These are phyloP conservation scores for Zosterops pallidus DNA, from an alignment of 2,113 vertebrate genomes.

Conservation along the genomic window DNA sequence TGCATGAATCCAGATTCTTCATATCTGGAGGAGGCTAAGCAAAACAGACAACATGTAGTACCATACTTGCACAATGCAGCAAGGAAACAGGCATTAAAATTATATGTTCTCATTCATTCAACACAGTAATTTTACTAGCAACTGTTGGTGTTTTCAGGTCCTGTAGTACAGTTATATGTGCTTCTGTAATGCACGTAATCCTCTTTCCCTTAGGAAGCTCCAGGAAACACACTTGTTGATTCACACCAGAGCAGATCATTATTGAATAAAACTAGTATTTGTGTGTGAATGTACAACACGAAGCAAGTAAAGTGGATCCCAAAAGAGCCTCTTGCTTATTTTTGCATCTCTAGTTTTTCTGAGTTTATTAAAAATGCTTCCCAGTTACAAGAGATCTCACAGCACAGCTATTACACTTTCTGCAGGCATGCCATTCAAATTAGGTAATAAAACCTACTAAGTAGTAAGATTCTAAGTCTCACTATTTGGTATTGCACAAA, in stretches of 20 bases:
- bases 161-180: background rate
- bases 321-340: background rate
- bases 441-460: conserved; percentile 41
- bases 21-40: background rate
- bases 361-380: conserved; percentile 15
- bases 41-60: background rate
- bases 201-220: background rate
- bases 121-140: background rate
- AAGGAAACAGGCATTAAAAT: background rate
- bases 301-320: background rate
- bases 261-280: background rate
- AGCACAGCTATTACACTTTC: background rate
- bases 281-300: background rate
- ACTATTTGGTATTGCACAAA: conserved; percentile 2
- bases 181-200: background rate
- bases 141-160: background rate
- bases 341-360: background rate
- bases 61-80: background rate
- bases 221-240: conserved; percentile 16
- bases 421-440: conserved; percentile 2
- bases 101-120: background rate
- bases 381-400: background rate
- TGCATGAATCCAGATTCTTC: background rate
- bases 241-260: background rate
- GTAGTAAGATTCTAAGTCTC: background rate